A percentile compares a stretch with the other conserved stretches of the same genome.
Evolutionary conservation across 2,888 invertebrate species (phyloP).

Genomic region (Gandaritis pyraliata): DNA sequence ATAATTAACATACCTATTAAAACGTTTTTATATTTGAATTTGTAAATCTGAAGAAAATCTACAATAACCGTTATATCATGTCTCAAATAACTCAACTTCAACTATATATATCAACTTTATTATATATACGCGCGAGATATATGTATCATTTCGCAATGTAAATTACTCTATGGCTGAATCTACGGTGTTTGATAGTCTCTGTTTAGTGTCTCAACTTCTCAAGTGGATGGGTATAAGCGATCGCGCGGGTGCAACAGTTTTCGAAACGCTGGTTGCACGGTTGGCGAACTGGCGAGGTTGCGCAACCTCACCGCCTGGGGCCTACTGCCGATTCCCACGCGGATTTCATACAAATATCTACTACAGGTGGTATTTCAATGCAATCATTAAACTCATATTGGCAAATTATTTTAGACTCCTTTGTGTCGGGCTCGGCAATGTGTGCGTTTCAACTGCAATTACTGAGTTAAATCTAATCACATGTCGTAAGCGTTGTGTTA

Average conservation of each 20-base stretch:
- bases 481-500: too few relatives aligned
- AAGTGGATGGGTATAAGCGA: slow-evolving; percentile 31
- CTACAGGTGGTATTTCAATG: slow-evolving; percentile 66
- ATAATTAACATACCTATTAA: too few relatives aligned
- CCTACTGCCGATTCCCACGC: slow-evolving; percentile 77
- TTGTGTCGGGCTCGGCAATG: slow-evolving; percentile 44
- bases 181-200: slow-evolving; percentile 1
- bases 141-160: background rate
- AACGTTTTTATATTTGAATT: too few relatives aligned
- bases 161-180: background rate
- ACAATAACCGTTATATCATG: too few relatives aligned
- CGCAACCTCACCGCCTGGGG: slow-evolving; percentile 53
- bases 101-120: too few relatives aligned
- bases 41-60: too few relatives aligned
- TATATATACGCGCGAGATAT: too few relatives aligned
- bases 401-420: slow-evolving; percentile 53
- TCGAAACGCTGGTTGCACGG: slow-evolving; percentile 52
- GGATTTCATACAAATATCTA: slow-evolving; percentile 80
- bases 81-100: too few relatives aligned
- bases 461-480: too few relatives aligned
- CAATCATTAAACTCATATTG: slow-evolving; percentile 62
- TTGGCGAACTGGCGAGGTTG: slow-evolving; percentile 42
- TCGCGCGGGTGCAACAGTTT: slow-evolving; percentile 56
- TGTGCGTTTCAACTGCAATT: too few relatives aligned
- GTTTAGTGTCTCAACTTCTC: slow-evolving; percentile 13